Evolutionary conservation across 2,888 invertebrate genomes (phyloP), one percentile per base, ranked within the genome.

Genomic region (Chrysolina americana): DNA sequence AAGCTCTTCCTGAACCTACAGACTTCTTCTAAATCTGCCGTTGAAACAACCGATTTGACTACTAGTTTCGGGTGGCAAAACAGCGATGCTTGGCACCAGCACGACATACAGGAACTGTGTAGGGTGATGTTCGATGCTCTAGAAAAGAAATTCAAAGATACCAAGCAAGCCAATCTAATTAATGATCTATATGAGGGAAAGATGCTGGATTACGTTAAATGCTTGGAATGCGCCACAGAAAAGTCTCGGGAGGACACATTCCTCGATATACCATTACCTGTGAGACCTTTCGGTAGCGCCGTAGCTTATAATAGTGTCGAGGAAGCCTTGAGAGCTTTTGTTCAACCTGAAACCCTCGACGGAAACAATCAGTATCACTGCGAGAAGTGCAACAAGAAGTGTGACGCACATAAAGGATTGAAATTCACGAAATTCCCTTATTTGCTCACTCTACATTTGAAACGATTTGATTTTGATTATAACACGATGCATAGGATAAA

Each of bases 51-150:
- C 15, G 94, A 96, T 82, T 88, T 97, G 73, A 97, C 96, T 0
- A 92, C 92, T 78, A 96, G 96, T 85, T 97, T 97, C 87, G 96
- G 96, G 36, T 97, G 97, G 97, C 94, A 95, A 84, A 94, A 82
- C 53, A 93, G 94, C 74, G 95, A 96, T 87, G 95, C 95, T 0
- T 96, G 96, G 95, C 95, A 96, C 82, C 97, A 97, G 84, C 97
- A 97, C 85, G 97, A 97, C 85, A 95, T 97, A 68, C 96, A 97
- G 86, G 96, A 97, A 86, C 89, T 97, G 64, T 73, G 73, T 59
- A 91, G 96, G 62, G 95, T 96, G 10, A 96, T 97, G 95, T 96
- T 97, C 86, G 96, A 97, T 86, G 96, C 96, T 0, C 87, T 97
- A 63, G 96, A 96, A 86, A 92, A 93, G 80, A 95, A 94, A 83